Evolutionary conservation across 92 coral and sea anemone species (phyloP), one percentile per base, ranked within the genome.

Genomic region (Ricordea florida): DNA sequence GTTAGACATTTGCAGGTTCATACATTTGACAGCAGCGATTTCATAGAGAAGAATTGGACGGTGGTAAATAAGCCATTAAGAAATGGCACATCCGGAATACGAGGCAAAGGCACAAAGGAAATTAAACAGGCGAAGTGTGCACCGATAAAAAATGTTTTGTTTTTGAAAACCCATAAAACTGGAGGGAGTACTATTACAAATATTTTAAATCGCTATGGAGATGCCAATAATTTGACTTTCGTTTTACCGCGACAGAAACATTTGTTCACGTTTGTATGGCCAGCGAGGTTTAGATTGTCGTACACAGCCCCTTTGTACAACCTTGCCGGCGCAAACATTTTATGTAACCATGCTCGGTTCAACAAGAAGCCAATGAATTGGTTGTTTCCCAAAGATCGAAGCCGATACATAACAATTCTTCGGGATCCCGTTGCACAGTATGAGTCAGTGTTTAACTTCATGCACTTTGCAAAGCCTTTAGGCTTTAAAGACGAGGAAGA

Each of bases 91-190:
- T 18, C 42, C 26, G 16, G 40, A 4, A 27, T n/a, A n/a, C n/a
- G n/a, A n/a, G n/a, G n/a, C n/a, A n/a, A n/a, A n/a, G n/a, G n/a
- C n/a, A n/a, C n/a, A n/a, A n/a, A n/a, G n/a, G n/a, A n/a, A n/a
- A n/a, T n/a, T n/a, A n/a, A 13, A 14, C 11, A 20, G 53, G 24
- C 64, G 11, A 75, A 62, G 15, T 90, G 96, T 50, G 36, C 28
- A 9, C 74, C 84, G 34, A 78, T 60, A 2, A 64, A 90, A 8
- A 63, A 82, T 2, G 73, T 90, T 6, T 60, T 91, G 3, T 91
- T 91, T 42, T 71, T 91, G 1, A 91, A 91, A 57, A 87, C 97
- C 2, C 97, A 91, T 74, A 91, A 91, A 43, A 91, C 97, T 22
- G 97, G 97, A 2, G 80, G 92, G 1, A 91, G 92, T 26, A 91